Evolutionary conservation across 2,888 invertebrate species (phyloP), one percentile per base, ranked within the genome.

Genomic region (Gryllus longicercus): DNA sequence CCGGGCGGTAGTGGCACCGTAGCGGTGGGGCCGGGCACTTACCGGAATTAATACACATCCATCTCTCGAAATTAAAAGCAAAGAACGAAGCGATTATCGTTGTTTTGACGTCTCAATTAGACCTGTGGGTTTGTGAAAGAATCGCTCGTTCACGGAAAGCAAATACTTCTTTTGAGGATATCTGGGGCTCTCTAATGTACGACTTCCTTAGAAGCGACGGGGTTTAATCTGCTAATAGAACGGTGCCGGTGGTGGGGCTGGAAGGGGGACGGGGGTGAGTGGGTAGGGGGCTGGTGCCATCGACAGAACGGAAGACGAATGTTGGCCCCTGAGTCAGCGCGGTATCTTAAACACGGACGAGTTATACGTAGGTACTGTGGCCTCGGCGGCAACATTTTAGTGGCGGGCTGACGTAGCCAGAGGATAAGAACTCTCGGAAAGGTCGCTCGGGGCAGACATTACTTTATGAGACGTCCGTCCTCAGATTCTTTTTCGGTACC

Each of bases 21-120:
- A 38, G 38, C 38, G 38, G 38, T 3, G 38, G 38, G 38, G 38
- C 8, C 38, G 38, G 63, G 63, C 63, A 63, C 63, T 63, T 63
- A 63, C 63, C 63, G n/a, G 63, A 63, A 63, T 63, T 63, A 63
- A n/a, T 63, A 63, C 63, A 63, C 63, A 63, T 63, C 63, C 63
- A 63, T 63, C 63, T 63, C 63, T n/a, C 63, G 63, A 63, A 38
- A 63, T 63, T 63, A 63, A 63, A 63, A 63, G 63, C 63, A 63
- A 63, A 63, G 63, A 63, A 63, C 16, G 16, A n/a, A 14, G 63
- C 63, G 63, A 63, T 63, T 63, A 63, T 63, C 63, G 63, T 63
- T 63, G 63, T 63, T 63, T 63, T 63, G 63, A 63, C 63, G 63
- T 63, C 63, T 63, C 63, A 63, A 63, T 63, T 63, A 63, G 63